These are phyloP conservation scores for Pseudanteris insignis DNA, from an alignment of 2,888 invertebrate species.

Conservation along the genomic window DNA sequence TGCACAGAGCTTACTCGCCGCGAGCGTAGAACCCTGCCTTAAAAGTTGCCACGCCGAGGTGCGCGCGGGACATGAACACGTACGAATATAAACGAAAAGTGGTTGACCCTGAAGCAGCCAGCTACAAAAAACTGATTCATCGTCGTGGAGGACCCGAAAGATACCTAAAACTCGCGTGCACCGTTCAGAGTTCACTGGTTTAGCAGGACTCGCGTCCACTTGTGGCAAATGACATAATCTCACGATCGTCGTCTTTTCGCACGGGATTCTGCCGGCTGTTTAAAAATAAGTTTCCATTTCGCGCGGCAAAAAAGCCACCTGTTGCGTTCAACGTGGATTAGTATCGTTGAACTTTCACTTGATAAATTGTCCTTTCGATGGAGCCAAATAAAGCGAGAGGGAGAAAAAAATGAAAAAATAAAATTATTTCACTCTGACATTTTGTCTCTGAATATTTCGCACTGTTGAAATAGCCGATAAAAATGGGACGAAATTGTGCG, in stretches of 20 bases:
- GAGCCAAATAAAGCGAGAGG: neutral
- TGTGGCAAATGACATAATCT: constrained; percentile 45
- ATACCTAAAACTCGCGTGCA: constrained; percentile 32
- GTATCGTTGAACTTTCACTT: constrained; percentile 26
- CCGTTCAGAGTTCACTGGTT: constrained; percentile 36
- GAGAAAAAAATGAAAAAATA: too few species aligned
- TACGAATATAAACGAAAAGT: constrained; percentile 62
- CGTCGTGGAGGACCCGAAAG: constrained; percentile 40
- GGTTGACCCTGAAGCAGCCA: constrained; percentile 65
- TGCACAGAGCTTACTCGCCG: constrained; percentile 20
- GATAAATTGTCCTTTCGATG: constrained; percentile 15
- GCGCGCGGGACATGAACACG: constrained; percentile 49
- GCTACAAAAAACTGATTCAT: constrained; percentile 65
- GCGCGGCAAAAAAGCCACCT: constrained; percentile 30
- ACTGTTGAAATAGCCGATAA: too few species aligned
- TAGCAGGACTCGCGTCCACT: constrained; percentile 16
- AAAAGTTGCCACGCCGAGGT: constrained; percentile 25
- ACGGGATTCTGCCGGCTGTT: constrained; percentile 14
- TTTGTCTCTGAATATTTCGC: too few species aligned
- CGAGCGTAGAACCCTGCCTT: constrained; percentile 21
- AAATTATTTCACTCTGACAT: too few species aligned
- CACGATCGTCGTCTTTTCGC: constrained; percentile 25
- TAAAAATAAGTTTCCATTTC: too few species aligned
- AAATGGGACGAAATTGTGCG: too few species aligned
- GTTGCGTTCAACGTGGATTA: constrained; percentile 16